Percentiles rank a stretch among this genome's conserved stretches.
phyloP scores from a whole-genome alignment of 2,888 invertebrate genomes.

The Ptilodon capucinus region DNA sequence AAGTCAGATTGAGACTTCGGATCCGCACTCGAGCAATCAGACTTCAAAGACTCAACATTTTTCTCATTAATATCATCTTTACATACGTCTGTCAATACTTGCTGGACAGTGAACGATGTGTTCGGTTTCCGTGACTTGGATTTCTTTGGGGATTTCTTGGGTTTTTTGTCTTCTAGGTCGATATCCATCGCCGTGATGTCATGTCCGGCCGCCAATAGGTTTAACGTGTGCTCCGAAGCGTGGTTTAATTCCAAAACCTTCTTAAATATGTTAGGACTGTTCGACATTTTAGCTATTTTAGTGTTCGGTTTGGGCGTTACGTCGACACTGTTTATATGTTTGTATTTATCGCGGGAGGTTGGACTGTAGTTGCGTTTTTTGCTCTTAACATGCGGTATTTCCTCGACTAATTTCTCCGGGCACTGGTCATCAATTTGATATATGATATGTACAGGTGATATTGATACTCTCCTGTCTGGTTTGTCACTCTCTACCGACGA shows the following conservation, averaged over 20 bases:
- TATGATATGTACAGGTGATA: conserved; percentile 40
- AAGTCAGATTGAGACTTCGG: conserved; percentile 8
- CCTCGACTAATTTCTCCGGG: conserved; percentile 25
- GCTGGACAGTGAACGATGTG: conserved; percentile 42
- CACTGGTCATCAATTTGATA: conserved; percentile 31
- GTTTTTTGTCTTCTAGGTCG: background rate
- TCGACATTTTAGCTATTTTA: conserved; percentile 59
- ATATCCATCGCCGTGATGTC: background rate
- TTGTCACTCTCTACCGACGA: conserved; percentile 1
- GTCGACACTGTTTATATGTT: conserved; percentile 28
- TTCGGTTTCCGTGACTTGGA: conserved; percentile 21
- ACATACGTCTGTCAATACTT: conserved; percentile 34
- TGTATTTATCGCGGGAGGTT: conserved; percentile 22
- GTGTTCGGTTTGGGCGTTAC: conserved; percentile 58
- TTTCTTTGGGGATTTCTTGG: conserved; percentile 18
- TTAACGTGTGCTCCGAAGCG: background rate
- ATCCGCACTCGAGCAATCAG: conserved; percentile 6
- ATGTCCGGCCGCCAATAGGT: background rate
- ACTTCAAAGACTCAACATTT: conserved; percentile 1
- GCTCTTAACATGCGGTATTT: conserved; percentile 6
- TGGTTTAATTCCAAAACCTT: background rate
- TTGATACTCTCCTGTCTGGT: background rate
- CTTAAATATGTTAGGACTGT: conserved; percentile 24
- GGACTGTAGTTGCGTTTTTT: conserved; percentile 55
- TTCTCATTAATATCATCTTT: background rate